A percentile compares a stretch with the other conserved stretches of the same genome.
phyloP scores from a whole-genome alignment of 2,113 vertebrate species.

The Microcebus griseorufus region DNA sequence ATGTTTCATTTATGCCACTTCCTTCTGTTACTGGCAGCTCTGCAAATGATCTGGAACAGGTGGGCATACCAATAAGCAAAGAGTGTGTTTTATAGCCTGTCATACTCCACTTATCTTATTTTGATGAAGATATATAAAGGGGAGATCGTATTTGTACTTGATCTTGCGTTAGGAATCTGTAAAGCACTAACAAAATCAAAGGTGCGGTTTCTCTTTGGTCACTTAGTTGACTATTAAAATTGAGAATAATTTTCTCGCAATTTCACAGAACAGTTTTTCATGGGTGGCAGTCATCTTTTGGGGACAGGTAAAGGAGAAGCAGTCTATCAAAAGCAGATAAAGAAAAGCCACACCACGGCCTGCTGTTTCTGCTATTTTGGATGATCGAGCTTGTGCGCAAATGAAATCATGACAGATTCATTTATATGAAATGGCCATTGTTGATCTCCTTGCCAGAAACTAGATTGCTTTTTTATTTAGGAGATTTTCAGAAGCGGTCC shows the following conservation, averaged over 20 bases:
- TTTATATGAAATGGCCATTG: slow-evolving; percentile 77
- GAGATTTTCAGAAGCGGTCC: slow-evolving; percentile 76
- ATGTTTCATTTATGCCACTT: slow-evolving; percentile 66
- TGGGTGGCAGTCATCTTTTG: slow-evolving; percentile 40
- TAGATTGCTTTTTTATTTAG: slow-evolving; percentile 81
- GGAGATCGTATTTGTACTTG: slow-evolving; percentile 31
- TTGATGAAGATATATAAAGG: slow-evolving; percentile 43
- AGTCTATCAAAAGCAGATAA: slow-evolving; percentile 77
- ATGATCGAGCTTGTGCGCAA: slow-evolving; percentile 74
- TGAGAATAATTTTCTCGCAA: slow-evolving; percentile 60
- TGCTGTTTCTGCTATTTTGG: slow-evolving; percentile 77
- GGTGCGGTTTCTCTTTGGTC: slow-evolving; percentile 30
- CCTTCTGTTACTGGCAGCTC: slow-evolving; percentile 61
- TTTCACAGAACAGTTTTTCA: slow-evolving; percentile 65
- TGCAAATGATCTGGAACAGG: slow-evolving; percentile 67
- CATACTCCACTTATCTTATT: slow-evolving; percentile 46
- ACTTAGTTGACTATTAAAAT: slow-evolving; percentile 68
- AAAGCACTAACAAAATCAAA: slow-evolving; percentile 65
- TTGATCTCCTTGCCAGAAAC: slow-evolving; percentile 80
- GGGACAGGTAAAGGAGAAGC: slow-evolving; percentile 61
- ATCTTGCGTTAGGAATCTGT: slow-evolving; percentile 54
- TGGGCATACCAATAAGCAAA: slow-evolving; percentile 64
- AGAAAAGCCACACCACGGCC: slow-evolving; percentile 68
- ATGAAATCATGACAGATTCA: slow-evolving; percentile 80
- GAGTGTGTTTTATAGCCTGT: slow-evolving; percentile 25